Base-by-base conservation (phyloP, 2,113 vertebrate genomes). In the Toxotes jaculatrix region DNA sequence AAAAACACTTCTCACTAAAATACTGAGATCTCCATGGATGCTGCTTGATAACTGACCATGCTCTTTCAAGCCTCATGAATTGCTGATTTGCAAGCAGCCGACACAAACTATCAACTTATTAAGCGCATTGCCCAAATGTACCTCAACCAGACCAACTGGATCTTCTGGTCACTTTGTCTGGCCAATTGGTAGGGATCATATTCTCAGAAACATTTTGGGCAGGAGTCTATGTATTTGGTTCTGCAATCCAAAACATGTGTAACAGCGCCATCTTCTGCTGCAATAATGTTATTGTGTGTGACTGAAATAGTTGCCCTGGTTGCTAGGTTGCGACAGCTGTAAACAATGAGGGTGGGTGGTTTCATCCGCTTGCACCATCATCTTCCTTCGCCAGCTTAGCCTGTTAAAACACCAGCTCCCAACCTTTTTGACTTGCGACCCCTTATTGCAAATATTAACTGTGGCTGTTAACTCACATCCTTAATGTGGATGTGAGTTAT, bases 261-360 rank as follows among this genome's bases (percentile, higher is more conserved):
- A 31, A 87, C 70, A 80, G 82, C 73, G 71, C 87, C 91, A 80
- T 83, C 92, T 92, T 79, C 62, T 83, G 92, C 19, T 76, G 4
- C 0, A 57, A 2, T 23, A 17, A 5, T 12, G 59, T 49, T 49
- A 85, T 12, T 59, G 36, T 45, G 19, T 21, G n/a, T 45, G 40
- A 61, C 23, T 80, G 12, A 68, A 60, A 34, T 11, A 8, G 32
- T n/a, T 60, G 53, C 23, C 4, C 64, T 19, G 34, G 7, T 32
- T 49, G 5, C 31, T 14, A 6, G 34, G 7, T 32, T 49, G 5
- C 31, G 7, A 6, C 42, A 66, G 12, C 11, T 1, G 5, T 45
- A 14, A 51, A 57, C 31, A 70, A 32, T 23, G 14, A 4, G 4
- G 13, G n/a, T 16, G 5, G 7, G 40, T 3, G 2, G 23, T 49